These are phyloP conservation scores for Pygoscelis adeliae DNA, from an alignment of 2,113 vertebrate species.

Conservation along the genomic window DNA sequence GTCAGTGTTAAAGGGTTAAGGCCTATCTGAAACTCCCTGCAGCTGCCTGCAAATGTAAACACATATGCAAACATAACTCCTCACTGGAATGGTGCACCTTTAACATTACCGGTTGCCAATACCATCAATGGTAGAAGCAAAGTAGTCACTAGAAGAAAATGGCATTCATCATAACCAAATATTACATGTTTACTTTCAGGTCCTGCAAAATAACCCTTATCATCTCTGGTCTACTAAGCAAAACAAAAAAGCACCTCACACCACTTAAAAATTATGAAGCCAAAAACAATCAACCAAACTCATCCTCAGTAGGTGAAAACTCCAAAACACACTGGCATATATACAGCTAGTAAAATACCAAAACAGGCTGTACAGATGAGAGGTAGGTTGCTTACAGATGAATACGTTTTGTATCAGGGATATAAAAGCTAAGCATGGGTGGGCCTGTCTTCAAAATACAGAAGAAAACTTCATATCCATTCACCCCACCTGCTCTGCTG, in stretches of 20 bases:
- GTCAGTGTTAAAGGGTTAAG: not conserved
- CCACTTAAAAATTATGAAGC: not conserved
- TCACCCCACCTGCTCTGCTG: not conserved
- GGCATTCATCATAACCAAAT: not conserved
- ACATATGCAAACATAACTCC: accelerated
- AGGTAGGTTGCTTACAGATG: not conserved
- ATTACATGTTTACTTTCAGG: not conserved
- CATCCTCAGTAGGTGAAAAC: not conserved
- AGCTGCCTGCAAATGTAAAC: not conserved
- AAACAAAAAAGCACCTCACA: not conserved
- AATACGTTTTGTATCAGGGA: not conserved
- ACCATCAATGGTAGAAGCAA: not conserved
- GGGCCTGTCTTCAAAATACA: not conserved
- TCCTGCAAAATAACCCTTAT: not conserved
- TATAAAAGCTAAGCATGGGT: accelerated
- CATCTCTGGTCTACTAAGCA: not conserved
- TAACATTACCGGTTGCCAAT: not conserved
- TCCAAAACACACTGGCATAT: not conserved
- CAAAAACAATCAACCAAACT: not conserved
- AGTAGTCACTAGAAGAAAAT: not conserved
- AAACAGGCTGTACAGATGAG: not conserved
- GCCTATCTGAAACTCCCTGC: not conserved
- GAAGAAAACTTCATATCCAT: not conserved
- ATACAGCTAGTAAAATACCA: not conserved
- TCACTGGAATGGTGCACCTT: not conserved